A percentile compares a stretch with the other conserved stretches of the same genome.
Conservation (phyloP, 2,888 invertebrate genomes). For the Apodemia zela region DNA sequence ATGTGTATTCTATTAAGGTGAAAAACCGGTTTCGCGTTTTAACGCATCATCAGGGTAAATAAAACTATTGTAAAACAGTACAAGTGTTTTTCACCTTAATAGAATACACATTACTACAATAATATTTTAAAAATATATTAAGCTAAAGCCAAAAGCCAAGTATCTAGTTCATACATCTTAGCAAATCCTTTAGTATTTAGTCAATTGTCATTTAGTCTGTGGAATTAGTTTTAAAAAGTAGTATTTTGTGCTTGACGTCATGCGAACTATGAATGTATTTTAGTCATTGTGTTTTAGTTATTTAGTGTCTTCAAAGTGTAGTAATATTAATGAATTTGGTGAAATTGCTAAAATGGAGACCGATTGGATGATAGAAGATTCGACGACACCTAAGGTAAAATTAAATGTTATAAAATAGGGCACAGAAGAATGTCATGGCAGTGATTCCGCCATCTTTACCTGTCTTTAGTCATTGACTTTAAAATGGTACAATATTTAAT, state of each 20-base stretch:
- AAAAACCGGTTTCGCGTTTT: too few species aligned
- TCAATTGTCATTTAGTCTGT: slow-evolving; percentile 26
- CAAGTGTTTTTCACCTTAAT: too few species aligned
- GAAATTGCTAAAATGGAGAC: slow-evolving; percentile 94
- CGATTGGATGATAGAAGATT: slow-evolving; percentile 92
- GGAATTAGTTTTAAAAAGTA: slow-evolving; percentile 39
- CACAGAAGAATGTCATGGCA: slow-evolving; percentile 66
- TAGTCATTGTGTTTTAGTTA: slow-evolving; percentile 62
- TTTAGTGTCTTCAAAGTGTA: slow-evolving; percentile 62
- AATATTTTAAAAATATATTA: too few species aligned
- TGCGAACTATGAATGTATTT: slow-evolving; percentile 61
- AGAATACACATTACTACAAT: too few species aligned
- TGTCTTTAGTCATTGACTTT: slow-evolving; percentile 37
- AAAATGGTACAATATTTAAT: slow-evolving; percentile 2
- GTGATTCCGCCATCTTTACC: slow-evolving; percentile 70
- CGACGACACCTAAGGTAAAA: slow-evolving; percentile 69
- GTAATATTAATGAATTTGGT: slow-evolving; percentile 73
- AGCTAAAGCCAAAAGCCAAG: not conserved
- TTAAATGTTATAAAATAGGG: slow-evolving; percentile 54
- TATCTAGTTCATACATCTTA: not conserved
- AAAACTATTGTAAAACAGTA: too few species aligned
- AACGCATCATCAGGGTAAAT: too few species aligned
- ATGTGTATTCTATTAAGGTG: too few species aligned
- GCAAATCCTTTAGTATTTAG: not conserved
- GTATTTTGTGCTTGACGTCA: slow-evolving; percentile 69